Percentiles rank a stretch among this genome's conserved stretches.
These are phyloP conservation scores for Morinoia aosen DNA, from an alignment of 2,888 invertebrate species.

Conservation along the genomic window DNA sequence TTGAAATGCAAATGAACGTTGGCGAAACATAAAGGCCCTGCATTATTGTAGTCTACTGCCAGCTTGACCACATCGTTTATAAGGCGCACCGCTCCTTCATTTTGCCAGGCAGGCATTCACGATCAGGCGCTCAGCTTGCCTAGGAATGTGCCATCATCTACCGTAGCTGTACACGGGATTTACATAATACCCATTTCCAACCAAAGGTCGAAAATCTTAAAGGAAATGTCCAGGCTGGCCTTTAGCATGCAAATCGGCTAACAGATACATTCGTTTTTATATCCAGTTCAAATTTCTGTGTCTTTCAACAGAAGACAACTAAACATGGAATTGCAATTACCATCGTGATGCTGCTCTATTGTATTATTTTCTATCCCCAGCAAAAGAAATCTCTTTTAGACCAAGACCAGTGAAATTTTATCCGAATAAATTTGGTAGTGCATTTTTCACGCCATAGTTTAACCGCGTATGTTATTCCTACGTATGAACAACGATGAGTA, in stretches of 20 bases:
- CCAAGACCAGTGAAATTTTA: neutral
- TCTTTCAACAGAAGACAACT: neutral
- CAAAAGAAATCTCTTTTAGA: neutral
- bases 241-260: neutral
- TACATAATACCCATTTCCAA: neutral
- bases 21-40: constrained; percentile 53
- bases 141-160: constrained; percentile 2
- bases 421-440: neutral
- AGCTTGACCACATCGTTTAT: constrained; percentile 46
- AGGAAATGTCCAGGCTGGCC: neutral
- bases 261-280: neutral
- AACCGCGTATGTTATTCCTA: neutral
- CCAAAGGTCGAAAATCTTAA: neutral
- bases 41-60: constrained; percentile 46
- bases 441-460: neutral
- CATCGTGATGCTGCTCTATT: no score
- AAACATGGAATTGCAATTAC: no score
- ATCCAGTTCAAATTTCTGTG: neutral
- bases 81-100: constrained; percentile 34
- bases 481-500: neutral
- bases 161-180: neutral
- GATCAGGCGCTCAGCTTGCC: neutral
- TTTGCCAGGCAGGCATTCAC: constrained; percentile 13
- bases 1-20: constrained; percentile 52
- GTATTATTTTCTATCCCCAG: no score